These are phyloP conservation scores for Excalfactoria chinensis DNA, from an alignment of 2,113 vertebrate species.

Conservation along the genomic window DNA sequence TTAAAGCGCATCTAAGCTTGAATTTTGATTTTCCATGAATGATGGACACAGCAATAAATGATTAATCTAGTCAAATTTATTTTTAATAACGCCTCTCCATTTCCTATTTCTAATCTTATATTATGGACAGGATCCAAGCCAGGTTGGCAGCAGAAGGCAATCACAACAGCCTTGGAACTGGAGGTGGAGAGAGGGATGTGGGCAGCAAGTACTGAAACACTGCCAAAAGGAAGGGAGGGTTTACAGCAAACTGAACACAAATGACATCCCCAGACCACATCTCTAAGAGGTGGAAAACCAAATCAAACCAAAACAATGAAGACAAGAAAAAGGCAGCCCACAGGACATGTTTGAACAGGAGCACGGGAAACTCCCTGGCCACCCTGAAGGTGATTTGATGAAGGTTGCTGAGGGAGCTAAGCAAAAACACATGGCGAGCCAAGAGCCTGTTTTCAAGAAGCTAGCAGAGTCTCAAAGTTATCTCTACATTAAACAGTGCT, in stretches of 20 bases:
- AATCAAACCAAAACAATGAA: not conserved
- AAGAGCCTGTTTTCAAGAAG: not conserved
- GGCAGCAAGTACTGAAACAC: not conserved
- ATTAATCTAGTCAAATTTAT: not conserved
- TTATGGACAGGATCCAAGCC: not conserved
- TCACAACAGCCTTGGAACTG: accelerated
- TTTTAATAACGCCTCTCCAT: not conserved
- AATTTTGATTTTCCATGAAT: not conserved
- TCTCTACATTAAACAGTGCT: not conserved
- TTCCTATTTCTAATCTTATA: not conserved
- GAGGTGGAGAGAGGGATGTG: not conserved
- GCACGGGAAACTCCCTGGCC: not conserved
- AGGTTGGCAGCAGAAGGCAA: not conserved
- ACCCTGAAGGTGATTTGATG: not conserved
- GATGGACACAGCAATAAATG: not conserved
- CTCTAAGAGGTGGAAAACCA: not conserved
- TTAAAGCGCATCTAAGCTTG: not conserved
- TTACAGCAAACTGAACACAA: not conserved
- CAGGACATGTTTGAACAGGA: not conserved
- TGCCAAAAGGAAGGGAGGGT: not conserved
- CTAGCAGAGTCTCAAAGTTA: not conserved
- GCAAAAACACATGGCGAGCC: not conserved
- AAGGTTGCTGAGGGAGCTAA: not conserved
- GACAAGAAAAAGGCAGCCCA: not conserved
- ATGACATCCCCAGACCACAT: not conserved